A percentile compares a stretch with the other conserved stretches of the same genome.
phyloP scores from a whole-genome alignment of 1,140 invertebrate species.

The Alviniconcha marisindica region DNA sequence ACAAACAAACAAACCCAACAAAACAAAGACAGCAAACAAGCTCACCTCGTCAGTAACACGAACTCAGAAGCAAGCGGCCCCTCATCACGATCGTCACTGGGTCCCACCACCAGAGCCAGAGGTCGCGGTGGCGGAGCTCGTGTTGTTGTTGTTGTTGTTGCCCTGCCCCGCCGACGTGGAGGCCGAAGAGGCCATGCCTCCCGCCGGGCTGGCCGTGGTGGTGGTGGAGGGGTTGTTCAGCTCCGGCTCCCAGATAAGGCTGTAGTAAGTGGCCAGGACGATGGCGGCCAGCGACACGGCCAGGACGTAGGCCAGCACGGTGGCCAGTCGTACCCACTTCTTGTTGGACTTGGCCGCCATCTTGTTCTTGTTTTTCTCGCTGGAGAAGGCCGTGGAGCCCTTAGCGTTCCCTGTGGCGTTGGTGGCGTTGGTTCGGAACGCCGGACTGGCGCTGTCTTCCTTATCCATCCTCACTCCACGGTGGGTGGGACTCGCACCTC shows the following conservation, averaged over 20 bases:
- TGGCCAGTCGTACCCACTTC: conserved; percentile 88
- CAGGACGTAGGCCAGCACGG: conserved; percentile 95
- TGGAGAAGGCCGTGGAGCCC: conserved; percentile 52
- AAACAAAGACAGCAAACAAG: too few relatives aligned
- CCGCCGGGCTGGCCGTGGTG: conserved; percentile 8
- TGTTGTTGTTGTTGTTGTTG: neutral
- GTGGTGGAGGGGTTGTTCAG: conserved; percentile 62
- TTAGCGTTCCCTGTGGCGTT: conserved; percentile 55
- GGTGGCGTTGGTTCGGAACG: conserved; percentile 54
- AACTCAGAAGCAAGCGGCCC: too few relatives aligned
- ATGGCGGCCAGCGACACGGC: conserved; percentile 96
- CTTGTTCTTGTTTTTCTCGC: conserved; percentile 67
- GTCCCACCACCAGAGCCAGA: too few relatives aligned
- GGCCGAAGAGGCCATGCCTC: neutral
- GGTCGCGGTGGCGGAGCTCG: too few relatives aligned
- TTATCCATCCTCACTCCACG: conserved; percentile 58
- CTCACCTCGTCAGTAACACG: too few relatives aligned
- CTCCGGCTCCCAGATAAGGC: conserved; percentile 94
- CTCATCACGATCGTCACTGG: too few relatives aligned
- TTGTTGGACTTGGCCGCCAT: conserved; percentile 76
- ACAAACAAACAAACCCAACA: too few relatives aligned
- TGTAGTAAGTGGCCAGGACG: conserved; percentile 95
- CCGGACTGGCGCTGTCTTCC: conserved; percentile 56
- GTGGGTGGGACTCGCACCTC: neutral
- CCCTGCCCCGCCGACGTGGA: neutral